Evolutionary conservation across 2,113 vertebrate species (phyloP), one percentile per base, ranked within the genome.

Genomic region (Cheirogaleus medius): DNA sequence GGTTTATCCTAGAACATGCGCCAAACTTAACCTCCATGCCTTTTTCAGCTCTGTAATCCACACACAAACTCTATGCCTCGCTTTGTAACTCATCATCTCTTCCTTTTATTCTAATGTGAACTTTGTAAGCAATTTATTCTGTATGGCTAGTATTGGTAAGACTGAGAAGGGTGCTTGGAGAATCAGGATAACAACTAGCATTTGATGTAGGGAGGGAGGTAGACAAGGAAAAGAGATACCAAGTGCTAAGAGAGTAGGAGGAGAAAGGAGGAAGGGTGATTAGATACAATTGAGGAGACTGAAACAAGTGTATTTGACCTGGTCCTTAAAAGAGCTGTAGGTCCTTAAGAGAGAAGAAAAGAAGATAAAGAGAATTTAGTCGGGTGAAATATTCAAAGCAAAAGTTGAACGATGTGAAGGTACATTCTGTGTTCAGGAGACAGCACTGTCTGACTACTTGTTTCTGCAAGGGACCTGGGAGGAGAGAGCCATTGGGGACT

Each of bases 401-500:
- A 34, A 47, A 52, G 49, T 37, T 9, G 34, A 82, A 74, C 23
- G 13, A 0, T 58, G 6, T 56, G 34, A 42, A 49, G 37, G 8
- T 10, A 10, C 11, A 13, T 4, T 29, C 15, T 47, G 20, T 5
- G 15, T 69, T 88, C 20, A 25, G 49, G 76, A 34, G 76, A 27
- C 3, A 20, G 8, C 5, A 7, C 23, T 27, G 15, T 20, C 4
- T 80, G 39, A 29, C 60, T 27, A 27, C 60, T 63, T 63, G 42
- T 3, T 82, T 18, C 11, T 42, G 4, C n/a, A 29, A 27, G n/a
- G 42, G 66, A 8, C 17, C 1, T 32, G 68, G 39, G 32, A 29
- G 17, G 49, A n/a, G 32, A 73, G 3, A 32, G 32, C 1, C 27
- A 1, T 0, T 44, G 32, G 0, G 18, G 63, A 8, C 34, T 11